Percentiles rank a stretch among this genome's conserved stretches.
Conservation (phyloP, 2,888 invertebrate genomes). For the Drosophila longiperda region DNA sequence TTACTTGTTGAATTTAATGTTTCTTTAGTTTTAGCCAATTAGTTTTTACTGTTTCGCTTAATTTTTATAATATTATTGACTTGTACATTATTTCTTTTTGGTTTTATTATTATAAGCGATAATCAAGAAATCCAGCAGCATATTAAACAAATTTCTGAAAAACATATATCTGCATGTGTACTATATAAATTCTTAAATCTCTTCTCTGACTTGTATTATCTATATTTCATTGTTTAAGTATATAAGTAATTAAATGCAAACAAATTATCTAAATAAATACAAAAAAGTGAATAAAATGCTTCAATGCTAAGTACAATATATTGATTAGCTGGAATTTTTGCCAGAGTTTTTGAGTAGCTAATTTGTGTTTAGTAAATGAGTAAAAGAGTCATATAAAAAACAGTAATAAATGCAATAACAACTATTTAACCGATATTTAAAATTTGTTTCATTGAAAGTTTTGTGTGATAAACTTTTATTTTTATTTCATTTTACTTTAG, state of each 20-base stretch:
- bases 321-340: conserved; percentile 59
- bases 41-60: conserved; percentile 48
- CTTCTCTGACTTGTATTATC: conserved; percentile 32
- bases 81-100: conserved; percentile 62
- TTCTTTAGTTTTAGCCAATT: conserved; percentile 66
- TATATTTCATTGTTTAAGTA: conserved; percentile 52
- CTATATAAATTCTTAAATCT: conserved; percentile 26
- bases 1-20: conserved; percentile 64
- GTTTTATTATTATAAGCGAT: conserved; percentile 13
- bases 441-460: conserved; percentile 13
- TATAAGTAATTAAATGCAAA: conserved; percentile 24
- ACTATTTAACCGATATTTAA: conserved; percentile 45
- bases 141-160: conserved; percentile 27
- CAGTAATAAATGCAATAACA: conserved; percentile 60
- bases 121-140: conserved; percentile 9
- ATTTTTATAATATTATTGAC: conserved; percentile 32
- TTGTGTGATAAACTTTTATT: not conserved
- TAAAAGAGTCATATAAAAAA: conserved; percentile 44
- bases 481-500: not conserved
- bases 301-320: conserved; percentile 52
- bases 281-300: conserved; percentile 41
- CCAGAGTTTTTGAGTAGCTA: conserved; percentile 68
- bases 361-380: conserved; percentile 70
- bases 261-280: conserved; percentile 28
- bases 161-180: conserved; percentile 37